phyloP scores from a whole-genome alignment of 2,888 invertebrate species.

The Laspeyria flexula region DNA sequence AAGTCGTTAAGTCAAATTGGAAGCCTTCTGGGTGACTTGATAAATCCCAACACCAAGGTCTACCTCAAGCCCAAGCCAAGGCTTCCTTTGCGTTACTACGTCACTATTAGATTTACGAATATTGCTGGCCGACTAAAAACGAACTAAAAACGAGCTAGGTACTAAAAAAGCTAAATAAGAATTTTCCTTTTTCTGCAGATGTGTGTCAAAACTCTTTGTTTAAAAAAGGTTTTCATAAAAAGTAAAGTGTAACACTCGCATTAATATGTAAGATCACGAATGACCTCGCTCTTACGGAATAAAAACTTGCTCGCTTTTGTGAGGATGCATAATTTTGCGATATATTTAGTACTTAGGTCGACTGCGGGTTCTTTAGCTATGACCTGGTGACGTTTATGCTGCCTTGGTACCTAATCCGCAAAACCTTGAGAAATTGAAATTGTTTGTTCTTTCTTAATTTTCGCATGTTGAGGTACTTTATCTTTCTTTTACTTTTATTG shows the following conservation, averaged over 20 bases:
- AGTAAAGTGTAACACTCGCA: not conserved
- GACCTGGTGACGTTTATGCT: not conserved
- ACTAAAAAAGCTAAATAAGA: too few species aligned
- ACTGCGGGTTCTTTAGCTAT: not conserved
- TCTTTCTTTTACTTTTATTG: too few species aligned
- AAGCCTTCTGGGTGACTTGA: too few species aligned
- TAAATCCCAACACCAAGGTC: too few species aligned
- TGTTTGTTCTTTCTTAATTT: not conserved
- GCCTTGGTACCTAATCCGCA: not conserved
- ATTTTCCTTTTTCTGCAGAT: not conserved
- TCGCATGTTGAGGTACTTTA: not conserved
- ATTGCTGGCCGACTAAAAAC: too few species aligned
- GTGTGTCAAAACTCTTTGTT: not conserved
- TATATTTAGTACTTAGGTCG: not conserved
- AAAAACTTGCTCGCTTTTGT: not conserved
- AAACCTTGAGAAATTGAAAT: not conserved
- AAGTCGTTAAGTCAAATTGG: too few species aligned
- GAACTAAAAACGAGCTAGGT: not conserved
- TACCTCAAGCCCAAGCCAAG: too few species aligned
- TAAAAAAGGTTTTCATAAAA: slow-evolving; percentile 2
- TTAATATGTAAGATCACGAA: slow-evolving; percentile 13
- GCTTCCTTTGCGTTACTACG: too few species aligned
- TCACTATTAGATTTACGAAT: too few species aligned
- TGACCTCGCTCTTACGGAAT: slow-evolving; percentile 3
- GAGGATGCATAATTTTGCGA: slow-evolving; percentile 6